Conservation (phyloP, 1,140 invertebrate genomes). For the Hycleus phaleratus region DNA sequence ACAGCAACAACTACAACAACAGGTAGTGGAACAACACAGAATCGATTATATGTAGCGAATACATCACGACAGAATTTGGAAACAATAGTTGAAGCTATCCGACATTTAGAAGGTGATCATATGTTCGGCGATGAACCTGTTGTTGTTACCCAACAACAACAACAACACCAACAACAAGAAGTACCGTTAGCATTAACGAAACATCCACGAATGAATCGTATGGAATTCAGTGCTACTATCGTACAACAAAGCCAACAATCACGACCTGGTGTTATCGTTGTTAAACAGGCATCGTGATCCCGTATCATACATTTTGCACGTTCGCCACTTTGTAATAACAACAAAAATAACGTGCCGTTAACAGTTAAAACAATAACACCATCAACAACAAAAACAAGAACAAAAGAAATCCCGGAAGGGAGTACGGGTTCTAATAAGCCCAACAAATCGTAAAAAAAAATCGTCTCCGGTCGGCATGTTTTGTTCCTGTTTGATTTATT, state of each 20-base stretch:
- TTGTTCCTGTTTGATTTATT: background rate
- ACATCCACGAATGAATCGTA: constrained; percentile 53
- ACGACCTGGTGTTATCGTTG: constrained; percentile 78
- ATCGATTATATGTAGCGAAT: constrained; percentile 62
- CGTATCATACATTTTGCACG: constrained; percentile 32
- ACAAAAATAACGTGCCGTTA: background rate
- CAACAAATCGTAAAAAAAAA: constrained; percentile 4
- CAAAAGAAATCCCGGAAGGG: constrained; percentile 1
- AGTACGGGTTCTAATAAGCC: constrained; percentile 3
- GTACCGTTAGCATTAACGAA: constrained; percentile 68
- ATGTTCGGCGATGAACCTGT: constrained; percentile 67
- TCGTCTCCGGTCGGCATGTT: constrained; percentile 6
- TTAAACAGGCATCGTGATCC: constrained; percentile 61
- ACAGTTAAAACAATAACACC: too few species aligned
- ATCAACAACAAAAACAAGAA: too few species aligned
- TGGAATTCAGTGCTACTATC: constrained; percentile 47
- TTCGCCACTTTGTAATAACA: background rate
- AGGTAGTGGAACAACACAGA: constrained; percentile 34
- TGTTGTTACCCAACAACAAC: constrained; percentile 51
- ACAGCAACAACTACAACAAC: too few species aligned
- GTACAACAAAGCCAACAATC: constrained; percentile 54
- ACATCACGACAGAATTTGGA: constrained; percentile 90
- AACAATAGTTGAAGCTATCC: constrained; percentile 95
- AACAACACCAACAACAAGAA: constrained; percentile 45
- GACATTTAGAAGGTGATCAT: constrained; percentile 92